Evolutionary conservation across 2,888 invertebrate genomes (phyloP).

Genomic region (Gryllus longicercus): DNA sequence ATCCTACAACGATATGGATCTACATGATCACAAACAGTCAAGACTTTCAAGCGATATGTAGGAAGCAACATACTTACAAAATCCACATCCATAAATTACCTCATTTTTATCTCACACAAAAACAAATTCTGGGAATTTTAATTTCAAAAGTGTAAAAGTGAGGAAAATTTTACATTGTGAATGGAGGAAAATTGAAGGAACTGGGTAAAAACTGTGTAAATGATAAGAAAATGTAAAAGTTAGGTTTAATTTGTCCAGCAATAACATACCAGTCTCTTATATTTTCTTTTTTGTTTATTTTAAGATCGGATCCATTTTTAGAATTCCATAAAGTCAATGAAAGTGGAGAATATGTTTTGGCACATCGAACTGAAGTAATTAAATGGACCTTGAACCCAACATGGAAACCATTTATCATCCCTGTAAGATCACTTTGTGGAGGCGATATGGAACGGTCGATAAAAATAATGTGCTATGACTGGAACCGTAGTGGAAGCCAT

Average conservation of each 20-base stretch:
- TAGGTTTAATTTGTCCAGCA: no score
- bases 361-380: conserved; percentile 54
- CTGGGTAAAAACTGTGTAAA: not conserved
- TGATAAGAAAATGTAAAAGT: not conserved
- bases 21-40: no score
- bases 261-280: no score
- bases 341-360: conserved; percentile 49
- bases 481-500: conserved; percentile 51
- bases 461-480: conserved; percentile 51
- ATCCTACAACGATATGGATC: no score
- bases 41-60: no score
- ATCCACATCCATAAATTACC: no score
- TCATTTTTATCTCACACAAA: no score
- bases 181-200: no score
- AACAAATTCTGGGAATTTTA: no score
- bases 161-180: no score
- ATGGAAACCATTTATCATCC: conserved; percentile 51
- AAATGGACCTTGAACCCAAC: conserved; percentile 53
- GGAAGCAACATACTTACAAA: no score
- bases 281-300: conserved; percentile 29
- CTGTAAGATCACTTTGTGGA: conserved; percentile 51
- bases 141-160: no score
- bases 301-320: conserved; percentile 43
- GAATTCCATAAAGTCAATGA: conserved; percentile 49
- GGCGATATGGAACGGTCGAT: conserved; percentile 54